Conservation (phyloP, 2,113 vertebrate genomes). For the Geococcyx californianus region DNA sequence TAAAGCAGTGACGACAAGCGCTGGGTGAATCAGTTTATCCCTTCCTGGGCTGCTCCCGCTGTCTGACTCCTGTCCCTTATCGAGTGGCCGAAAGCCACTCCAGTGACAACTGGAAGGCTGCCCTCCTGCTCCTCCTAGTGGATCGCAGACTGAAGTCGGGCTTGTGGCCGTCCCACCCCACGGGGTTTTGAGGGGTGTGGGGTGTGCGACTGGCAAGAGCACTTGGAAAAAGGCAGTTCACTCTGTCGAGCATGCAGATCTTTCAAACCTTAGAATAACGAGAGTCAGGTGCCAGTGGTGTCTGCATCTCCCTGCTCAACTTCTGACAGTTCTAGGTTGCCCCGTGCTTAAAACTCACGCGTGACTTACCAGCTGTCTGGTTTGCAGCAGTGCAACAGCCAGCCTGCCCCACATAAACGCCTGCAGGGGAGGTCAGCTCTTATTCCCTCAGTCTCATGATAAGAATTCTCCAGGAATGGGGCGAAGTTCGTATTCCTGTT, state of each 20-base stretch:
- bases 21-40: background rate
- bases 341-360: background rate
- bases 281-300: background rate
- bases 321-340: background rate
- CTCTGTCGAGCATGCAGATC: background rate
- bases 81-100: background rate
- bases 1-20: background rate
- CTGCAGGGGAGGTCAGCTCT: background rate
- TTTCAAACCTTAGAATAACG: background rate
- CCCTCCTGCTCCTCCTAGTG: slow-evolving; percentile 54
- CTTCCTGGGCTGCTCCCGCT: fast-evolving
- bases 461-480: background rate
- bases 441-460: background rate
- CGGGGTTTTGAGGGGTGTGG: background rate
- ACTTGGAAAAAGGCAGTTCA: background rate
- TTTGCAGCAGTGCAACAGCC: background rate
- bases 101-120: background rate
- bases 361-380: background rate
- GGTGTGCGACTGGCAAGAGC: background rate
- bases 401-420: background rate
- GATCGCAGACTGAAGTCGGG: background rate
- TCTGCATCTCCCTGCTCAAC: background rate
- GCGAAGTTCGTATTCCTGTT: background rate
- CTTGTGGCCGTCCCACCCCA: background rate
- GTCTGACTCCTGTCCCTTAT: background rate